Base-by-base conservation (phyloP, 2,888 invertebrate genomes). In the Drosophila falleni region DNA sequence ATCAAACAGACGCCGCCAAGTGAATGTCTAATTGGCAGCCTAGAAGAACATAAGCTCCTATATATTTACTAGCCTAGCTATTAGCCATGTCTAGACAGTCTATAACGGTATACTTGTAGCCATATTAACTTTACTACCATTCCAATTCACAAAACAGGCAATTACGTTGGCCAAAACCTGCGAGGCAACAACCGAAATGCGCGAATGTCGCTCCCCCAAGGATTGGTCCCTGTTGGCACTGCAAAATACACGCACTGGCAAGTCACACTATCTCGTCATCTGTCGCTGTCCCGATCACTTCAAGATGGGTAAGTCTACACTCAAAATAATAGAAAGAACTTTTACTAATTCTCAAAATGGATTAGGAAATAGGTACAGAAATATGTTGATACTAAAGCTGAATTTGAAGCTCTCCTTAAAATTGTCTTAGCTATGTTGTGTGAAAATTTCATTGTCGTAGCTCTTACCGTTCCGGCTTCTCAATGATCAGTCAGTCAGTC, bases 81-180 rank as follows among this genome's bases (percentile, higher is more conserved):
- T 81, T 70, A 79, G 33, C 50, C 63, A 41, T 26, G 81, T 81
- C 81, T 81, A 81, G 81, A 81, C 81, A 53, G 53, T 4, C 49
- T 37, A 73, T 37, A 73, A 73, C 67, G 53, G 56, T 54, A 58
- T 3, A 23, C 13, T 19, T 50, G 33, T 29, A 11, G 39, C 39
- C 39, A 56, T 35, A 35, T 46, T 56, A 71, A 55, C 55, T 35
- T 23, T 26, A 1, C 37, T 16, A 1, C 41, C n/a, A 15, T 35
- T 11, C 26, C 15, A 13, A 23, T 23, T 37, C 19, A n/a, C 35
- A 47, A 31, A 50, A 54, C 62, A 94, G 93, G 97, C 97, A 15
- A 94, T 98, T 81, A 98, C 98, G 1, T 93, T 98, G 88, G 97
- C 98, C 84, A 98, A 98, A 93, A 98, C 98, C 6, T 98, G 98